Evolutionary conservation across 1,140 invertebrate species (phyloP), one percentile per base, ranked within the genome.

Genomic region (Heterodera schachtii): DNA sequence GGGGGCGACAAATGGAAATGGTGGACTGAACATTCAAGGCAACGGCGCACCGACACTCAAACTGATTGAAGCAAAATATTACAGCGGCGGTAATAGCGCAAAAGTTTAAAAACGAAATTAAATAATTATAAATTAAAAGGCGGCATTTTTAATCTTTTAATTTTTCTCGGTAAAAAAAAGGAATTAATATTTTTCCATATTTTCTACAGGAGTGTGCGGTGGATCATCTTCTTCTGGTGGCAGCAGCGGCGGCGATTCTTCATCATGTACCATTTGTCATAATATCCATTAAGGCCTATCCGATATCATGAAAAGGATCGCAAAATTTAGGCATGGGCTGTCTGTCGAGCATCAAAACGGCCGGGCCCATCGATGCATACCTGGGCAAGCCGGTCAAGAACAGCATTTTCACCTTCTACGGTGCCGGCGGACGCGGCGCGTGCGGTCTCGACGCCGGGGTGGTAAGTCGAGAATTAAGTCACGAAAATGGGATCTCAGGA

Each of bases 391-490:
- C 81, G 43, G 21, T 79, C 13, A 73, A 19, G 2, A 57, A 77
- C 19, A 43, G 80, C 7, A 46, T 47, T 19, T 82, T 82, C 79
- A 82, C 81, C 41, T 84, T 78, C 66, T 82, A 82, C 46, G 81
- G 67, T 3, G 67, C 21, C 41, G 81, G 47, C 8, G 81, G 81
- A 5, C 13, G 41, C 16, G 81, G 81, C 43, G 81, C 81, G 0
- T 82, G 81, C 43, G 81, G 81, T 2, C 9, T 81, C 9, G 77
- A 81, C 80, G 11, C 44, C 5, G 67, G 21, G 1, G 9, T 31
- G 69, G 69, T 71, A 71, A 19, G 49, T 6, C 11, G 49, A 8
- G 6, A 52, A 52, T 31, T 31, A 11, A 52, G 49, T 52, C 49
- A 8, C 2, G 49, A 52, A 0, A 52, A 52, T 8, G 11, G 11